phyloP scores from a whole-genome alignment of 1,140 invertebrate genomes.

The Calephelis virginiensis region DNA sequence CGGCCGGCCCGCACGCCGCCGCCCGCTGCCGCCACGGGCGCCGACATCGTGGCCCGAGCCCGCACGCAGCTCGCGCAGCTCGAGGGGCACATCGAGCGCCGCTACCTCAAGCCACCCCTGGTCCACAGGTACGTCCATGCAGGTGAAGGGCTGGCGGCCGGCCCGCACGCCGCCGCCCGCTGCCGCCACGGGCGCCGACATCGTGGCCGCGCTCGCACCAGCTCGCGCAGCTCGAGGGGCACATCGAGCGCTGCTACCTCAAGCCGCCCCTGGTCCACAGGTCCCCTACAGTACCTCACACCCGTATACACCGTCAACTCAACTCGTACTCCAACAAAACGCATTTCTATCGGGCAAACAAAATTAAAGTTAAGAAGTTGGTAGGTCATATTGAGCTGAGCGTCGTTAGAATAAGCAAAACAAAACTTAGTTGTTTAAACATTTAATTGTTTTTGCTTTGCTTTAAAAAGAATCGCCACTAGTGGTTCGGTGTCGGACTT shows the following conservation, averaged over 20 bases:
- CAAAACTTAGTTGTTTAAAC: too few relatives aligned
- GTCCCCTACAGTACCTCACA: too few relatives aligned
- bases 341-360: too few relatives aligned
- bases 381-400: too few relatives aligned
- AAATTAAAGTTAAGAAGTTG: too few relatives aligned
- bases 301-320: too few relatives aligned
- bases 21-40: slow-evolving; percentile 72
- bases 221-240: slow-evolving; percentile 90
- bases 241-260: slow-evolving; percentile 94
- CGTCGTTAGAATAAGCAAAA: too few relatives aligned
- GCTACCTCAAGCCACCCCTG: slow-evolving; percentile 96
- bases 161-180: slow-evolving; percentile 47
- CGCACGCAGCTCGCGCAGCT: slow-evolving; percentile 87
- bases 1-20: slow-evolving; percentile 89
- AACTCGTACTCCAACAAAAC: too few relatives aligned
- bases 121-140: slow-evolving; percentile 78
- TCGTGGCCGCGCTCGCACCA: slow-evolving; percentile 80
- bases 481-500: too few relatives aligned
- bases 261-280: slow-evolving; percentile 92
- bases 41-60: slow-evolving; percentile 77
- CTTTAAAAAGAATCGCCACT: too few relatives aligned
- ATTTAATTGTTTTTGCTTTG: too few relatives aligned
- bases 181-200: slow-evolving; percentile 58
- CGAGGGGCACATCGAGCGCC: slow-evolving; percentile 93
- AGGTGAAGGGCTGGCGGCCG: neutral